Conservation (phyloP, 2,113 vertebrate genomes). For the Microtus ochrogaster region DNA sequence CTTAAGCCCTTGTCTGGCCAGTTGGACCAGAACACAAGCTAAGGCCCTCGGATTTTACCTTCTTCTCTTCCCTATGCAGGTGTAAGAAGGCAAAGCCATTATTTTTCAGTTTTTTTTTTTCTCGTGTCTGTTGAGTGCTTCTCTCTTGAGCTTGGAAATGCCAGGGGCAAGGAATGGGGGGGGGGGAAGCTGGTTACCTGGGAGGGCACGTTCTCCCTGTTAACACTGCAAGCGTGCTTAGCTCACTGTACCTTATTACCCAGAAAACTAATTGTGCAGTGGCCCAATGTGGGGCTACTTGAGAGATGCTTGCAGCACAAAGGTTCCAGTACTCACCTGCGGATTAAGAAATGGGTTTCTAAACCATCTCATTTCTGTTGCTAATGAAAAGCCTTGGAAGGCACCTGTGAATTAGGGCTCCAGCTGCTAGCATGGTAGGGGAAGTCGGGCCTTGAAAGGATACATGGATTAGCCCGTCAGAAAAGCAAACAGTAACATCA, state of each 20-base stretch:
- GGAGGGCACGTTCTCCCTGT: conserved; percentile 71
- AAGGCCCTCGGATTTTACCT: conserved; percentile 73
- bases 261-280: conserved; percentile 79
- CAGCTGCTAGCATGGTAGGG: conserved; percentile 84
- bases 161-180: background rate
- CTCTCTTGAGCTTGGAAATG: conserved; percentile 57
- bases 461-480: conserved; percentile 85
- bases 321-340: conserved; percentile 83
- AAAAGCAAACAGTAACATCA: conserved; percentile 89
- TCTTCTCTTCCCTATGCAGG: conserved; percentile 67
- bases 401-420: conserved; percentile 84
- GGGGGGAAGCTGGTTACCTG: conserved; percentile 18
- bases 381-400: conserved; percentile 87
- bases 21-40: conserved; percentile 73
- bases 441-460: conserved; percentile 88
- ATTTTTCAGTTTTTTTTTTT: conserved; percentile 69
- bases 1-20: conserved; percentile 76
- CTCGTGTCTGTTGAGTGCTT: conserved; percentile 51
- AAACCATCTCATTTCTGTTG: conserved; percentile 84
- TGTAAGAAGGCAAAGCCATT: conserved; percentile 73
- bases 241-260: conserved; percentile 73
- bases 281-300: conserved; percentile 74
- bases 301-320: conserved; percentile 81
- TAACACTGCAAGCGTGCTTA: conserved; percentile 68
- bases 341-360: conserved; percentile 86